Conservation (phyloP, 2,888 invertebrate genomes). For the Thymelicus sylvestris region DNA sequence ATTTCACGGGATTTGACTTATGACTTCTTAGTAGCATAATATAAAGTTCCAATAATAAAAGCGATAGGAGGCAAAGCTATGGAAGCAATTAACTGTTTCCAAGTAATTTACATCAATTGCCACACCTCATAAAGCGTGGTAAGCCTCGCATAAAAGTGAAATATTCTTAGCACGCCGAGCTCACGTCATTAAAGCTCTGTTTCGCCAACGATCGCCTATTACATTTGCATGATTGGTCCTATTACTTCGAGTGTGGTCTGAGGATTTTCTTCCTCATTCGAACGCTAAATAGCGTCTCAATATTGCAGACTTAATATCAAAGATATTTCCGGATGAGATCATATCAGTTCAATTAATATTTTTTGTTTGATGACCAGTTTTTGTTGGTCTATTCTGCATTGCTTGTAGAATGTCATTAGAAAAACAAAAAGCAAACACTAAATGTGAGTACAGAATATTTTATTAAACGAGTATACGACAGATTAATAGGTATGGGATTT, state of each 20-base stretch:
- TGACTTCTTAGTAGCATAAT: background rate
- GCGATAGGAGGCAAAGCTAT: conserved; percentile 19
- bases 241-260: conserved; percentile 32
- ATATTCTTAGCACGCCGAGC: conserved; percentile 27
- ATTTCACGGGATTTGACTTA: background rate
- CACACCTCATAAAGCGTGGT: conserved; percentile 35
- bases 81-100: conserved; percentile 34
- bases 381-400: background rate
- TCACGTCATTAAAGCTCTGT: conserved; percentile 31
- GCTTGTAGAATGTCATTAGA: background rate
- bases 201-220: conserved; percentile 29
- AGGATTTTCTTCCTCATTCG: conserved; percentile 23
- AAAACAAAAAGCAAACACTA: background rate
- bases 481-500: too few relatives aligned
- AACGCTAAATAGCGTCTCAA: conserved; percentile 1
- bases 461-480: too few relatives aligned
- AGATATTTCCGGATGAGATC: conserved; percentile 26
- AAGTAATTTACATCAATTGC: conserved; percentile 36
- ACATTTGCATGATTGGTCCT: conserved; percentile 35
- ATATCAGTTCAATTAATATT: conserved; percentile 16
- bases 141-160: conserved; percentile 33
- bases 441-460: too few relatives aligned
- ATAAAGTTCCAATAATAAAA: conserved; percentile 11
- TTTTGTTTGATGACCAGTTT: background rate
- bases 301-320: conserved; percentile 14